Evolutionary conservation across 2,113 vertebrate genomes (phyloP).

Genomic region (Anguilla rostrata): DNA sequence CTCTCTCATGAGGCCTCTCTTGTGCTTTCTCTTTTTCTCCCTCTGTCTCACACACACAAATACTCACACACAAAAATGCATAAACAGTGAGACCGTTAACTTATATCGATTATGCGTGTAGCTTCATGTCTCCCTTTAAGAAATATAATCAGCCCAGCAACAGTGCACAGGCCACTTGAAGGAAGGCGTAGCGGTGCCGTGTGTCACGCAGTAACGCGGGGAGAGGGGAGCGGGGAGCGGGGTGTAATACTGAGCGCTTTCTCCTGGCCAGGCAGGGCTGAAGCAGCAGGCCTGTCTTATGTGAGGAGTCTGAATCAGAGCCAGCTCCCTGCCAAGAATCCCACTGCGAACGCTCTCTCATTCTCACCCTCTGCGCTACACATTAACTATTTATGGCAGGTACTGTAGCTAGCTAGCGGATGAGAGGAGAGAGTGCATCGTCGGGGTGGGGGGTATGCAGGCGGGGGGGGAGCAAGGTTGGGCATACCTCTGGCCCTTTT

Average conservation of each 20-base stretch:
- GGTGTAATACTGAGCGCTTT: neutral
- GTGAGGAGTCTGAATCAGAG: neutral
- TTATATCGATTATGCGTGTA: too few relatives aligned
- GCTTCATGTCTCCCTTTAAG: too few relatives aligned
- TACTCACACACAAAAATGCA: too few relatives aligned
- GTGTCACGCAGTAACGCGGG: neutral
- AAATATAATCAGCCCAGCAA: too few relatives aligned
- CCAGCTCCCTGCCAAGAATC: neutral
- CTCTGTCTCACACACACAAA: too few relatives aligned
- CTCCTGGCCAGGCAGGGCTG: neutral
- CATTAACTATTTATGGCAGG: conserved; percentile 19
- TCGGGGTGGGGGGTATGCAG: neutral
- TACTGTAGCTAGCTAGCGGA: neutral
- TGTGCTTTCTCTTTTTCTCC: too few relatives aligned
- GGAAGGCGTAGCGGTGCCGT: neutral
- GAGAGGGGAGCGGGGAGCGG: neutral
- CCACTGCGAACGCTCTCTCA: conserved; percentile 4
- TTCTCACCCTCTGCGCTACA: neutral
- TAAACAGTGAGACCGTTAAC: too few relatives aligned
- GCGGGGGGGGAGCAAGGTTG: neutral
- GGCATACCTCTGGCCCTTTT: neutral
- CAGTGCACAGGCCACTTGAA: conserved; percentile 22
- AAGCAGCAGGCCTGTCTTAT: neutral
- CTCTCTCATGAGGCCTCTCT: neutral
- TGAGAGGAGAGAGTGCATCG: neutral